Conservation (phyloP, 2,888 invertebrate genomes). For the Catocala fraxini region DNA sequence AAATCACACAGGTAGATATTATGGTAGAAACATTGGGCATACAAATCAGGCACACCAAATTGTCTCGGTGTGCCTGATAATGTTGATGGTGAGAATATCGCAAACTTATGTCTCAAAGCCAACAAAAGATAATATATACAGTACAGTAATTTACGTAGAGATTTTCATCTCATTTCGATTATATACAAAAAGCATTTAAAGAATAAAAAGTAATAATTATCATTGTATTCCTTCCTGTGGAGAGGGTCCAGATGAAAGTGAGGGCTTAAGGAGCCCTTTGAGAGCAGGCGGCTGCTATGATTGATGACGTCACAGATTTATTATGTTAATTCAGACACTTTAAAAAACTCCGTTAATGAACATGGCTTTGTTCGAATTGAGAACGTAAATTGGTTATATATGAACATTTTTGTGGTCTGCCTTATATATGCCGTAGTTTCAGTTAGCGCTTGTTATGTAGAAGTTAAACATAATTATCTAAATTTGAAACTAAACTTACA, state of each 20-base stretch:
- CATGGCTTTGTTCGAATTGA: slow-evolving; percentile 6
- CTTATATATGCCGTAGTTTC: too few relatives aligned
- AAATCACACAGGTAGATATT: too few relatives aligned
- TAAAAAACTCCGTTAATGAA: slow-evolving; percentile 55
- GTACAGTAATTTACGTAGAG: not conserved
- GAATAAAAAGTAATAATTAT: slow-evolving; percentile 63
- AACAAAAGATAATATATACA: not conserved
- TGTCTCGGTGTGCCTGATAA: too few relatives aligned
- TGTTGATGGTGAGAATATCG: too few relatives aligned
- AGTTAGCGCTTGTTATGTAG: too few relatives aligned
- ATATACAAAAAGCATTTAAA: slow-evolving; percentile 5
- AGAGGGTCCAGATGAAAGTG: slow-evolving; percentile 78
- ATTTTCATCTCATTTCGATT: slow-evolving; percentile 6
- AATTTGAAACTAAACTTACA: too few relatives aligned
- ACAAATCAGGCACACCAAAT: too few relatives aligned
- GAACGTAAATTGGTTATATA: too few relatives aligned
- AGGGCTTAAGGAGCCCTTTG: slow-evolving; percentile 83
- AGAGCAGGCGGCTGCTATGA: slow-evolving; percentile 79
- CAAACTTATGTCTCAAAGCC: too few relatives aligned
- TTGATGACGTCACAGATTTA: slow-evolving; percentile 83
- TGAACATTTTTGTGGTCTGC: too few relatives aligned
- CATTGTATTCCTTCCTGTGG: slow-evolving; percentile 53
- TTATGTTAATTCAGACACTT: slow-evolving; percentile 81
- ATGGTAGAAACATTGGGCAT: too few relatives aligned
- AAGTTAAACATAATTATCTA: too few relatives aligned